Base-by-base conservation (phyloP, 2,113 vertebrate species). In the Sturnus vulgaris region DNA sequence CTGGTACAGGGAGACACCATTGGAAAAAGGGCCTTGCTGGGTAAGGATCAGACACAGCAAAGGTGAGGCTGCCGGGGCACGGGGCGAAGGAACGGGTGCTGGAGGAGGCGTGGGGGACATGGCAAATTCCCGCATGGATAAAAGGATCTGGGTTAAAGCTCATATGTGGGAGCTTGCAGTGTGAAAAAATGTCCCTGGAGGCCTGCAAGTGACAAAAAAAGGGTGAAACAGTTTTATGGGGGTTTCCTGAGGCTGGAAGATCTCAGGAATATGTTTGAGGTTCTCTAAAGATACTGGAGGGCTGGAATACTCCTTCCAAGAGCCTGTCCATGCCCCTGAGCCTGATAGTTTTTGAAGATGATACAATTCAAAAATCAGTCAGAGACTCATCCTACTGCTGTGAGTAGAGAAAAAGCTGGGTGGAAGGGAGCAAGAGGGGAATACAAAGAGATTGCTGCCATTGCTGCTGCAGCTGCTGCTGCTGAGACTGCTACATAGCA, bases 71-170 rank as follows among this genome's bases (percentile, higher is more conserved):
- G 9, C 7, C 25, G 9, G 21, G 21, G 14, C 50, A 17, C 5
- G 8, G 14, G 7, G 7, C 8, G 12, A 33, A 44, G 50, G 16
- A 66, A 22, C 9, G 3, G 12, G 3, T 2, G 1, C 30, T 24
- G 37, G n/a, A 20, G 5, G 11, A 35, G 12, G 11, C 0, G 0
- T 1, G 3, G 7, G 30, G 3, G n/a, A 7, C 79, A 61, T 0
- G 0, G 35, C 17, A 11, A 53, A 5, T 24, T 69, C 28, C 27
- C 0, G 0, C 5, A 14, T 1, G 2, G 18, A 7, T 0, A 0
- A 68, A 68, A 15, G 30, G 8, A 4, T 4, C 15, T 0, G 3
- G 4, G 11, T 12, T 56, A n/a, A 35, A 85, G 10, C 3, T 76
- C 15, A 18, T 0, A 0, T 10, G 7, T 0, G 2, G 30, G 8